Evolutionary conservation across 2,888 invertebrate genomes (phyloP).

Genomic region (Eumacrocentrus americanus): DNA sequence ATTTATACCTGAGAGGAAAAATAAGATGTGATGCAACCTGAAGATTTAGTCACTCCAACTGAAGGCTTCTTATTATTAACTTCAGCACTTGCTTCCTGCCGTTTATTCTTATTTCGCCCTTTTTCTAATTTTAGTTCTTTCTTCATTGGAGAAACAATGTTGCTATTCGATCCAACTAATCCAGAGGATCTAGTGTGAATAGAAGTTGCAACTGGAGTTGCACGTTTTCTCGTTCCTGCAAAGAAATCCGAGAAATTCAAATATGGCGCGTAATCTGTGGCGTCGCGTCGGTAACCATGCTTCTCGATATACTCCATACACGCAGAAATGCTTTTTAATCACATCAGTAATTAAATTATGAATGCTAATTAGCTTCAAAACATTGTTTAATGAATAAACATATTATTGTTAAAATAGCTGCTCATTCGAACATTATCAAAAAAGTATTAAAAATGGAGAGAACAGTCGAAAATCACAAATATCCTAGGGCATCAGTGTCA

Average conservation of each 20-base stretch:
- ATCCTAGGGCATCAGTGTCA: slow-evolving; percentile 15
- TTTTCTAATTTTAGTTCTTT: slow-evolving; percentile 35
- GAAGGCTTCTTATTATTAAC: neutral
- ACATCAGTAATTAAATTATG: too few species aligned
- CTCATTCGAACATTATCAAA: neutral
- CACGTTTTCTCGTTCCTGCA: slow-evolving; percentile 38
- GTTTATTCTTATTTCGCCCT: neutral
- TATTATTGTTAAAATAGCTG: neutral
- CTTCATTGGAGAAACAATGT: slow-evolving; percentile 29
- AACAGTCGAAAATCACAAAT: neutral
- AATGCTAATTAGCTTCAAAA: neutral
- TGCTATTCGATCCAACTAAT: slow-evolving; percentile 22
- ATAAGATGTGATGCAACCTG: slow-evolving; percentile 34
- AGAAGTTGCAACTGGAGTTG: slow-evolving; percentile 22
- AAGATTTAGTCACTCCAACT: slow-evolving; percentile 24
- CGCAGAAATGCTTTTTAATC: too few species aligned
- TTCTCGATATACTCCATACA: too few species aligned
- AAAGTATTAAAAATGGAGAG: neutral
- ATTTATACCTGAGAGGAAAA: slow-evolving; percentile 29
- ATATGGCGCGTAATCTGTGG: slow-evolving; percentile 21
- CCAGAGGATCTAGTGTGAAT: slow-evolving; percentile 26
- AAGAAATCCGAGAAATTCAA: slow-evolving; percentile 14
- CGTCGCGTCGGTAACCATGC: neutral
- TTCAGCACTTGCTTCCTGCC: neutral
- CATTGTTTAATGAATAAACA: neutral